Conservation (phyloP, 2,113 vertebrate genomes). For the Indicator indicator region DNA sequence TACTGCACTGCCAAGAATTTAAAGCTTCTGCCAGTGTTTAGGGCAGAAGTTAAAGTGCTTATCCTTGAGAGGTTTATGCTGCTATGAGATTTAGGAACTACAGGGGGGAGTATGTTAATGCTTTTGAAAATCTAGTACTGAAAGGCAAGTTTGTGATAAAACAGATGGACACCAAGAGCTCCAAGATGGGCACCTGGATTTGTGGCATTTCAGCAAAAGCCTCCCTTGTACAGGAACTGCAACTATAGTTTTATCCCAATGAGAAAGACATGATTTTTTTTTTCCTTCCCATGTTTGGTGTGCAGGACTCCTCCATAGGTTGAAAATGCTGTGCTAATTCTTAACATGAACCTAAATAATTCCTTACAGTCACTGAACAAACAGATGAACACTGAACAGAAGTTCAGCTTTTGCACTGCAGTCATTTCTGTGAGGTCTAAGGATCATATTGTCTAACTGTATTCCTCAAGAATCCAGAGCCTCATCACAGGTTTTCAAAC, state of each 20-base stretch:
- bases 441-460: background rate
- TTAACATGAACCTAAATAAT: background rate
- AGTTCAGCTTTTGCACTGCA: background rate
- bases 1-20: background rate
- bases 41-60: background rate
- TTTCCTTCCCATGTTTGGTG: background rate
- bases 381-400: background rate
- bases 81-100: background rate
- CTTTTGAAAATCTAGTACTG: background rate
- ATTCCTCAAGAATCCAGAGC: background rate
- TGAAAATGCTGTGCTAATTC: background rate
- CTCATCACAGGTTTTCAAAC: background rate
- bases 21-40: background rate
- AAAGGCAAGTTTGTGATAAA: background rate
- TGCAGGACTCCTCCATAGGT: background rate
- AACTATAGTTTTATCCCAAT: background rate
- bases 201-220: background rate
- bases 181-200: background rate
- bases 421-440: background rate
- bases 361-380: background rate
- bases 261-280: background rate
- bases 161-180: background rate
- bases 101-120: background rate
- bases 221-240: background rate
- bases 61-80: background rate